These are phyloP conservation scores for Drosophila kambysellisi DNA, from an alignment of 2,888 invertebrate species.

Conservation along the genomic window DNA sequence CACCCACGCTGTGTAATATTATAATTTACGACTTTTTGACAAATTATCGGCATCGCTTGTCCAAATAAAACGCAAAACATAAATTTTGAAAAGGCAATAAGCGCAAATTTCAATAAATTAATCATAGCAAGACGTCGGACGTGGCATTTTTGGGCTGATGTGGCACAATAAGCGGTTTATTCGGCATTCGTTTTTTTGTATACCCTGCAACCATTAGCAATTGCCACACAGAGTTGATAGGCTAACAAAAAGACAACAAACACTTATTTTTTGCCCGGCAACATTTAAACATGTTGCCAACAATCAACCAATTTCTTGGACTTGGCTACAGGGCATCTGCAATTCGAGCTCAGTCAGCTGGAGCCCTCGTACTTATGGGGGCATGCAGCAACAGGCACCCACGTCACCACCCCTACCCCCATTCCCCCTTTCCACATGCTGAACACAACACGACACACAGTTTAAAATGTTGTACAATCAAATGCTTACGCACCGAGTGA, in stretches of 20 bases:
- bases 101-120: slow-evolving; percentile 78
- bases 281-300: not conserved
- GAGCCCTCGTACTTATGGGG: not conserved
- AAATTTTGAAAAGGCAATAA: slow-evolving; percentile 75
- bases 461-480: slow-evolving; percentile 62
- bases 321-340: not conserved
- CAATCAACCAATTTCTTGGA: not conserved
- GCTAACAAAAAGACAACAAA: too few relatives aligned
- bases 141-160: slow-evolving; percentile 17
- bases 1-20: slow-evolving; percentile 45
- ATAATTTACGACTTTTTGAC: slow-evolving; percentile 81
- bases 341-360: not conserved
- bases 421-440: not conserved
- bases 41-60: slow-evolving; percentile 77
- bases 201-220: not conserved
- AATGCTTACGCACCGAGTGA: slow-evolving; percentile 60
- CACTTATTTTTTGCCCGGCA: not conserved
- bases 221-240: not conserved
- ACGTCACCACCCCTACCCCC: not conserved
- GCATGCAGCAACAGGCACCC: slow-evolving; percentile 58
- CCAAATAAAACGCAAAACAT: slow-evolving; percentile 70
- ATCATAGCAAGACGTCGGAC: slow-evolving; percentile 66
- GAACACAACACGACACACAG: slow-evolving; percentile 22
- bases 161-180: slow-evolving; percentile 60
- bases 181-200: slow-evolving; percentile 32